Base-by-base conservation (phyloP, 2,113 vertebrate genomes). In the Caloenas nicobarica region DNA sequence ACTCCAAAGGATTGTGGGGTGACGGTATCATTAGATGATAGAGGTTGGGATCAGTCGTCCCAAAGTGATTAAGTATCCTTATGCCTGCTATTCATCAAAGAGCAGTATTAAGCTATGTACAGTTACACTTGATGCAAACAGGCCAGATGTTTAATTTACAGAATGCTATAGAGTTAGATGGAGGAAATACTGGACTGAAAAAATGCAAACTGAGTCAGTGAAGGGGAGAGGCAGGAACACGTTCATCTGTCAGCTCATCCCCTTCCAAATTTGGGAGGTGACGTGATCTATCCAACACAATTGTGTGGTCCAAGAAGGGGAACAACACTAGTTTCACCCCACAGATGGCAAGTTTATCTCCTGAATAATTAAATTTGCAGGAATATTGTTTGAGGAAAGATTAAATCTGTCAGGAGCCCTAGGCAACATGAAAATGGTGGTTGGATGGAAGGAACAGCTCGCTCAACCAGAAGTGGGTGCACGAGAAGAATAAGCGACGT, bases 21-120 rank as follows among this genome's bases (percentile, higher is more conserved):
- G 26, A 29, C 17, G 25, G 42, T 16, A 14, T 8, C 1, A 1
- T 53, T 38, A 11, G 42, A n/a, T 1, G 16, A 11, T 5, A 33
- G 64, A 50, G 56, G 10, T 10, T 60, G 58, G 51, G 58, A 31
- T 19, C 12, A 6, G 24, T 60, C 42, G 31, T n/a, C 71, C 71
- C 29, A 2, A 65, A 65, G 65, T 13, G 23, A 9, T 48, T 16
- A 38, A 34, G 38, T 29, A 36, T 42, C 34, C 40, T 51, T 56
- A 29, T 5, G 6, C 33, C 50, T 53, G 50, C 13, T 38, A 2
- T 53, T 53, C 28, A 53, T 22, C 42, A 46, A 70, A 56, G 26
- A 42, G 22, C n/a, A 23, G 6, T 10, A 22, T 66, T 80, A 23
- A 61, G 33, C 50, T 23, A 2, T 23, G 31, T 23, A 28, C n/a